Percentiles rank a stretch among this genome's conserved stretches.
Conservation (phyloP, 2,797 vertebrate genomes). For the Manis crassicaudata region DNA sequence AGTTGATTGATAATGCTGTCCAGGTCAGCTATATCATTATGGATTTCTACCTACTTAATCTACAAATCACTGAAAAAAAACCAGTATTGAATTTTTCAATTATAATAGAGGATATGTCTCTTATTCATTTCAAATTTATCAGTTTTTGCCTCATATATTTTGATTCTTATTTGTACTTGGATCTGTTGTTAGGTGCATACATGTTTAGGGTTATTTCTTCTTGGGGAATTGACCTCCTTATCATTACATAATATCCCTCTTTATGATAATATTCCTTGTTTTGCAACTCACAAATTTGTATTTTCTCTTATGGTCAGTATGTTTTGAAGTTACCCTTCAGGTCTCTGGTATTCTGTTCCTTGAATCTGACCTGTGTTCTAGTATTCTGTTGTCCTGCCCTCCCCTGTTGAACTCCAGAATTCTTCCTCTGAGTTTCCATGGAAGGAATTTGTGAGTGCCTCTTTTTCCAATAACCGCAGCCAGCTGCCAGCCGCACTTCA, state of each 20-base stretch:
- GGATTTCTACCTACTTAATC: neutral
- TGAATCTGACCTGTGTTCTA: neutral
- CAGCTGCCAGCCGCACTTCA: slow-evolving; percentile 66
- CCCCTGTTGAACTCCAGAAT: neutral
- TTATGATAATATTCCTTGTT: neutral
- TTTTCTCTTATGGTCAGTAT: neutral
- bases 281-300: neutral
- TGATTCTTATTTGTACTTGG: neutral
- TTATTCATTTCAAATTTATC: neutral
- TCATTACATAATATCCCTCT: neutral
- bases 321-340: neutral
- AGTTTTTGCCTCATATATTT: neutral
- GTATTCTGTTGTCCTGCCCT: rapidly evolving
- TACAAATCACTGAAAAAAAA: neutral
- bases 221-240: neutral
- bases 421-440: neutral
- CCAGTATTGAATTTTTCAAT: neutral
- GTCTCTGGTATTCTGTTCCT: neutral
- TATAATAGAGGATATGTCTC: neutral
- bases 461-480: slow-evolving; percentile 13
- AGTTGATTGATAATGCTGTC: neutral
- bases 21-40: neutral
- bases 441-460: slow-evolving; percentile 68
- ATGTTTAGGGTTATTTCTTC: neutral
- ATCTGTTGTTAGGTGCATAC: neutral